A percentile compares a stretch with the other conserved stretches of the same genome.
These are phyloP conservation scores for Drosophila prosaltans DNA, from an alignment of 1,140 invertebrate genomes.

Conservation along the genomic window DNA sequence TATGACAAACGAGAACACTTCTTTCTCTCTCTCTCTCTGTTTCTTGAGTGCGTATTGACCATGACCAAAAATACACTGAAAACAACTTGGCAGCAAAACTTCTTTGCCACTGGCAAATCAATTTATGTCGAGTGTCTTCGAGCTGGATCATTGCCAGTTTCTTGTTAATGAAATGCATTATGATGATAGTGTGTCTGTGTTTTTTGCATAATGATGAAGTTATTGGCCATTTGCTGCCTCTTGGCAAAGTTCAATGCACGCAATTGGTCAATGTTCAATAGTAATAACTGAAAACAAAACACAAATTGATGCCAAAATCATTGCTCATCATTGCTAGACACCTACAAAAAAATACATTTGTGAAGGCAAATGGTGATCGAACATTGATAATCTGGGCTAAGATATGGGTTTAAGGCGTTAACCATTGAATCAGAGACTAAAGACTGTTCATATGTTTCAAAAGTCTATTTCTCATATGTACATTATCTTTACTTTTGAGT, in stretches of 20 bases:
- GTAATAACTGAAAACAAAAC: background rate
- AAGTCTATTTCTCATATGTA: no score
- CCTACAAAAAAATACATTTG: background rate
- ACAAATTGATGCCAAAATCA: constrained; percentile 42
- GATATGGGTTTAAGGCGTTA: background rate
- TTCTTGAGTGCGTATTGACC: constrained; percentile 24
- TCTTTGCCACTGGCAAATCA: constrained; percentile 35
- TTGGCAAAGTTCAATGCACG: constrained; percentile 51
- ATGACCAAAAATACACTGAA: constrained; percentile 32
- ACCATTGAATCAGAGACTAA: no score
- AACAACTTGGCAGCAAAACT: constrained; percentile 32
- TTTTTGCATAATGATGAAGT: constrained; percentile 32
- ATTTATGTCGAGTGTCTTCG: constrained; percentile 47
- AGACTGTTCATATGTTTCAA: no score
- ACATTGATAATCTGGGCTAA: background rate
- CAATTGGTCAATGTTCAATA: constrained; percentile 24
- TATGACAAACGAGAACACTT: constrained; percentile 13
- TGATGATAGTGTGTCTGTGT: background rate
- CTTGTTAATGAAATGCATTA: constrained; percentile 37
- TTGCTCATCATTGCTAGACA: background rate
- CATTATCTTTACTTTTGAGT: no score
- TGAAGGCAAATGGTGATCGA: background rate
- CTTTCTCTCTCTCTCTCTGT: background rate
- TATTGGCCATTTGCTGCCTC: constrained; percentile 14
- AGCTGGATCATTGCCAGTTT: constrained; percentile 44